phyloP scores from a whole-genome alignment of 2,113 vertebrate species.

The Eulacestoma nigropectus region DNA sequence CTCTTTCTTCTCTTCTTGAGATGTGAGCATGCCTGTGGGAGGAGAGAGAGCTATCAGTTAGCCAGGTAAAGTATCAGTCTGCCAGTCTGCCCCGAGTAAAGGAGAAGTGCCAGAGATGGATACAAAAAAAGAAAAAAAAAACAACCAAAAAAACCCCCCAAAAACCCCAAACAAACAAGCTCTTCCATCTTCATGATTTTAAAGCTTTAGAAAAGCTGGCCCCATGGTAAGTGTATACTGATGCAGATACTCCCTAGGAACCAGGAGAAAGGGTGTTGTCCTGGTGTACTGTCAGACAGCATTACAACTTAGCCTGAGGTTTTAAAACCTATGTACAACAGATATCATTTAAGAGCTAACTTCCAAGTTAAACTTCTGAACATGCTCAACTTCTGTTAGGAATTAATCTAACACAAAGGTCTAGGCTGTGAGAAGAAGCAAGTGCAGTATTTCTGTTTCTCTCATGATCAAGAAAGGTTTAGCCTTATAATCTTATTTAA shows the following conservation, averaged over 20 bases:
- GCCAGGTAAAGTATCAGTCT: not conserved
- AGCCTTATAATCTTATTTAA: not conserved
- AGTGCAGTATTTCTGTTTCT: not conserved
- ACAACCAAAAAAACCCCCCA: no score
- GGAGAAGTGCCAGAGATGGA: not conserved
- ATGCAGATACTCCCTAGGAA: not conserved
- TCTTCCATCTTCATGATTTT: not conserved
- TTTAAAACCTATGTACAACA: not conserved
- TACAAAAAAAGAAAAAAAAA: no score
- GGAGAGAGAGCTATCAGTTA: not conserved
- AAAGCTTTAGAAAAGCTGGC: not conserved
- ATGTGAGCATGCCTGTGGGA: not conserved
- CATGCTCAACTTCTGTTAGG: not conserved
- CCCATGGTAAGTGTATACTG: not conserved
- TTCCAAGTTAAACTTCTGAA: slow-evolving; percentile 5
- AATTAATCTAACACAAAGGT: not conserved
- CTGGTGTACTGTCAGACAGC: not conserved
- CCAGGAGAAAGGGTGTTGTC: not conserved
- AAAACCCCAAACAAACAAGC: not conserved
- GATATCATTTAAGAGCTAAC: not conserved
- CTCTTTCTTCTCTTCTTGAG: not conserved
- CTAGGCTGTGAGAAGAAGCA: not conserved
- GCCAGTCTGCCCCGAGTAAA: not conserved
- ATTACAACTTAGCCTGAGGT: not conserved
- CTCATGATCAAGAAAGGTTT: not conserved